Conservation (phyloP, 2,113 vertebrate species). For the Zosterops pallidus region DNA sequence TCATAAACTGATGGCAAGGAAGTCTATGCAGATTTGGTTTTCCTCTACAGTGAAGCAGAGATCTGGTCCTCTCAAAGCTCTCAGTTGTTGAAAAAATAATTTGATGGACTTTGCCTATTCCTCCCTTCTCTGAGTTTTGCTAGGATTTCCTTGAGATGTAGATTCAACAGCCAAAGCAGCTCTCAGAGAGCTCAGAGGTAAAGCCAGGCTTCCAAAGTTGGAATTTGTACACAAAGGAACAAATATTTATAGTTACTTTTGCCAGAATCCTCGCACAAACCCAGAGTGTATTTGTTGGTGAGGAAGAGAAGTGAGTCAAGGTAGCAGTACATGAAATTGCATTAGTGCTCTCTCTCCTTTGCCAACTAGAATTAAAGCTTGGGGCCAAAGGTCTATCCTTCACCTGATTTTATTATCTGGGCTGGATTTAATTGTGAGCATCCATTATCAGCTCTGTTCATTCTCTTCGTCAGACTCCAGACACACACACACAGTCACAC, state of each 20-base stretch:
- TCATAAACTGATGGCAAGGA: not conserved
- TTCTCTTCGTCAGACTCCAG: not conserved
- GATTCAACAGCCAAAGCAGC: not conserved
- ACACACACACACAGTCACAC: not conserved
- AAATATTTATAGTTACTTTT: not conserved
- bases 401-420: constrained; percentile 5
- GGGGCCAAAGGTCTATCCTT: not conserved
- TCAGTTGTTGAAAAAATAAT: not conserved
- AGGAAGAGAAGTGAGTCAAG: not conserved
- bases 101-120: not conserved
- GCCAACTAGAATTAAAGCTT: not conserved
- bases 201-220: not conserved
- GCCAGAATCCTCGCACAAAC: not conserved
- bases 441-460: not conserved
- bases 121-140: not conserved
- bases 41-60: not conserved
- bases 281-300: not conserved
- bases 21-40: not conserved
- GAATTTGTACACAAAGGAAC: not conserved
- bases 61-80: not conserved
- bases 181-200: not conserved
- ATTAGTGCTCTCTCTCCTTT: not conserved
- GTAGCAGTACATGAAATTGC: not conserved
- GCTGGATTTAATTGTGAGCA: constrained; percentile 31
- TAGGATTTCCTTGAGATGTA: not conserved